Evolutionary conservation across 1,140 invertebrate species (phyloP), one percentile per base, ranked within the genome.

Genomic region (Carposina sasakii): DNA sequence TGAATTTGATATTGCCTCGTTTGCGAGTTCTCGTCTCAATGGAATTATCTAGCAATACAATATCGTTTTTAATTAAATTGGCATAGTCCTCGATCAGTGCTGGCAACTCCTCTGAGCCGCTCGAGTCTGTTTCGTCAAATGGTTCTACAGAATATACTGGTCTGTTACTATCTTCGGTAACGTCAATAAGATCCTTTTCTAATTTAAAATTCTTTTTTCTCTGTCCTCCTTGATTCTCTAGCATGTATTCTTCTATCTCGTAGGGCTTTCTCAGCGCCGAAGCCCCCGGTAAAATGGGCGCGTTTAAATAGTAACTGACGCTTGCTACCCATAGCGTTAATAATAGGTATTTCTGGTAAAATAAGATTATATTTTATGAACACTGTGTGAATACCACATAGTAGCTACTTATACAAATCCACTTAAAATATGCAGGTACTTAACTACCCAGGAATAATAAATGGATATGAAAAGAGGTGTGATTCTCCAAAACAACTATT

Each of bases 51-150:
- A 82, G 48, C 23, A 81, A 46, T 45, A 81, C 72, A 9, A 78
- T 77, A 54, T 81, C 71, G 31, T 82, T 77, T 34, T 75, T 52
- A 20, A 77, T 78, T 71, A 82, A 74, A 46, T 82, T 81, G 0
- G 75, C 76, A 39, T 78, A 78, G 45, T 82, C 78, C 4, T 76
- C 66, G 2, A 79, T 69, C 6, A 79, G 57, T 5, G 64, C 68
- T 3, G 78, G 68, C 22, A 76, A 47, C 33, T 71, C 66, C 44
- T 77, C 74, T 0, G 69, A n/a, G n/a, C n/a, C n/a, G n/a, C n/a
- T n/a, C n/a, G n/a, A 53, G n/a, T 60, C 68, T 5, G 58, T 44
- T 17, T 72, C 68, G 5, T 67, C 59, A 2, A 63, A 48, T 3
- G 65, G 44, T 26, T 72, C 72, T n/a, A 40, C 60, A 1, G 54